Conservation (phyloP, 2,888 invertebrate species). For the Corbicula japonica region DNA sequence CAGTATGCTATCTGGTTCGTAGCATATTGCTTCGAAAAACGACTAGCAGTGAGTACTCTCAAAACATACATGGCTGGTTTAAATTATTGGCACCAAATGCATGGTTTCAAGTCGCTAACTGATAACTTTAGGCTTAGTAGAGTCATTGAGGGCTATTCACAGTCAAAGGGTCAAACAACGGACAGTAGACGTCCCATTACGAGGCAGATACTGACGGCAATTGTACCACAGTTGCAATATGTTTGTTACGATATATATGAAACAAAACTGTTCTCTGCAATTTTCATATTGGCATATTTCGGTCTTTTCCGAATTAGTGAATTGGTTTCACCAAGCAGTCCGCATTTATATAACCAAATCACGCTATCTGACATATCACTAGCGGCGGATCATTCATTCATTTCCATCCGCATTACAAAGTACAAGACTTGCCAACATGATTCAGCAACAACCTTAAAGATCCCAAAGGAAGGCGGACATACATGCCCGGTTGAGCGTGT, state of each 20-base stretch:
- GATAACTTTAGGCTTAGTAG: constrained; percentile 1
- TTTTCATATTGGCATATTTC: constrained; percentile 16
- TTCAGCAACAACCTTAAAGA: neutral
- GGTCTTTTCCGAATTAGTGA: constrained; percentile 32
- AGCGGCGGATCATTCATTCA: neutral
- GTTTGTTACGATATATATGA: constrained; percentile 6
- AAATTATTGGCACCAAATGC: constrained; percentile 2
- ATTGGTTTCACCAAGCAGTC: neutral
- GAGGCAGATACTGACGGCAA: neutral
- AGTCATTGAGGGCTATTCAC: neutral
- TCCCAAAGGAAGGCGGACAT: too few species aligned
- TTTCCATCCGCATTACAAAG: neutral
- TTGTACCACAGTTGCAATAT: neutral
- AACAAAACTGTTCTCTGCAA: constrained; percentile 11
- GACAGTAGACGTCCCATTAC: neutral
- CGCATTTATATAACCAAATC: too few species aligned
- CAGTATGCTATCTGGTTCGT: constrained; percentile 9
- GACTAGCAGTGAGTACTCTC: neutral
- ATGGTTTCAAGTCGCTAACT: neutral
- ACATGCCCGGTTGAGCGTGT: neutral
- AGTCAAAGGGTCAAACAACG: neutral
- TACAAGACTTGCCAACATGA: neutral
- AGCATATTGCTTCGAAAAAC: constrained; percentile 25
- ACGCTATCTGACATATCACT: too few species aligned
- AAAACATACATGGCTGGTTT: constrained; percentile 4